Conservation (phyloP, 2,888 invertebrate species). For the Nezara viridula region DNA sequence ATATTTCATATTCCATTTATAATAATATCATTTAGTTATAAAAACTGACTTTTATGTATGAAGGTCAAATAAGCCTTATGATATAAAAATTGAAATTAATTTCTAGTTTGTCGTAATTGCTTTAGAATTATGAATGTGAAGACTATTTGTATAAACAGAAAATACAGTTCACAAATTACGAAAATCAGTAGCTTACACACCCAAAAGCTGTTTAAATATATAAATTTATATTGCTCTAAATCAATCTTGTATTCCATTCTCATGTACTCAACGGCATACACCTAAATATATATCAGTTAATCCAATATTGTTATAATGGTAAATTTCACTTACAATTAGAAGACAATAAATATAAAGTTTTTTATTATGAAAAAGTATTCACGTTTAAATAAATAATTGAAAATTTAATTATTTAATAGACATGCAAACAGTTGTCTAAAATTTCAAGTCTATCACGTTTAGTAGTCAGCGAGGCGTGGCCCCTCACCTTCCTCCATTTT, state of each 20-base stretch:
- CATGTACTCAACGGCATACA: constrained; percentile 12
- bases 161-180: neutral
- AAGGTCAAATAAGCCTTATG: constrained; percentile 30
- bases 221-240: constrained; percentile 41
- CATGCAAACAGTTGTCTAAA: constrained; percentile 57
- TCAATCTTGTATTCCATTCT: constrained; percentile 38
- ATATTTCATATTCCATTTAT: constrained; percentile 39
- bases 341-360: constrained; percentile 46
- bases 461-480: neutral
- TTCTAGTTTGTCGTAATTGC: constrained; percentile 17
- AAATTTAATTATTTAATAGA: constrained; percentile 51
- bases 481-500: constrained; percentile 9
- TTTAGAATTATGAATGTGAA: constrained; percentile 17
- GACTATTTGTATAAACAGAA: constrained; percentile 23
- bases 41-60: constrained; percentile 20
- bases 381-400: constrained; percentile 47
- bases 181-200: constrained; percentile 40
- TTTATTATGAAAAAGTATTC: constrained; percentile 54
- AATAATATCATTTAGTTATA: constrained; percentile 45
- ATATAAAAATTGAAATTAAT: constrained; percentile 24
- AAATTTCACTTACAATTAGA: constrained; percentile 47
- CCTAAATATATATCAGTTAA: constrained; percentile 30
- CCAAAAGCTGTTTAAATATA: constrained; percentile 43
- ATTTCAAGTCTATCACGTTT: constrained; percentile 55
- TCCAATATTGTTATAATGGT: constrained; percentile 46